Base-by-base conservation (phyloP, 2,888 invertebrate species). In the Aquatica leii region DNA sequence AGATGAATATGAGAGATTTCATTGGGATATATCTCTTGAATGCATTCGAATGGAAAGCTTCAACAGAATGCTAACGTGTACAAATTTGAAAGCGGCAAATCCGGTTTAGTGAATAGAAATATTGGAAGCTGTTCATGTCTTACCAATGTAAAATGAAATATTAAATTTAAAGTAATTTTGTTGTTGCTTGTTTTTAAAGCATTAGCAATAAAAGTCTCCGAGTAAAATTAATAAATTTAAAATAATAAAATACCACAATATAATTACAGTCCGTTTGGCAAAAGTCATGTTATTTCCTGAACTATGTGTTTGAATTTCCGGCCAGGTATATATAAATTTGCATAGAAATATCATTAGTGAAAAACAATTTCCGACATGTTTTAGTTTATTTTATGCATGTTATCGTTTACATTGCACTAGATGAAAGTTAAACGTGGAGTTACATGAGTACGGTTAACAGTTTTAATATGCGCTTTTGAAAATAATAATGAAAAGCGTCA, bases 331-430 rank as follows among this genome's bases (percentile, higher is more conserved):
- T 34, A n/a, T n/a, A 50, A 31, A 52, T 52, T 35, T 50, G 21
- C 50, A 50, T 50, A 15, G 35, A 52, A 52, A 52, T 52, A 18
- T 35, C 51, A 52, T 52, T 52, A 52, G 35, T 17, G 15, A 40
- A 31, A 48, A 46, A 18, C 18, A 56, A 35, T 48, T 56, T 46
- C 35, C 48, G 48, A 17, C 8, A 18, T 12, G 9, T 56, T 48
- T 17, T 34, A 35, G 18, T 48, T 48, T 35, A 35, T 56, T 37
- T 41, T 55, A 8, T 35, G 35, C 11, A 46, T 31, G 56, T 17
- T 31, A 37, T 6, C 15, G 40, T 31, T 43, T 43, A 31, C 37
- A 41, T 21, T 46, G 55, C 31, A 35, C n/a, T n/a, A n/a, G n/a
- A n/a, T n/a, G n/a, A n/a, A n/a, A n/a, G n/a, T n/a, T n/a, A n/a